Evolutionary conservation across 2,888 invertebrate species (phyloP), one percentile per base, ranked within the genome.

Genomic region (Candidula unifasciata): DNA sequence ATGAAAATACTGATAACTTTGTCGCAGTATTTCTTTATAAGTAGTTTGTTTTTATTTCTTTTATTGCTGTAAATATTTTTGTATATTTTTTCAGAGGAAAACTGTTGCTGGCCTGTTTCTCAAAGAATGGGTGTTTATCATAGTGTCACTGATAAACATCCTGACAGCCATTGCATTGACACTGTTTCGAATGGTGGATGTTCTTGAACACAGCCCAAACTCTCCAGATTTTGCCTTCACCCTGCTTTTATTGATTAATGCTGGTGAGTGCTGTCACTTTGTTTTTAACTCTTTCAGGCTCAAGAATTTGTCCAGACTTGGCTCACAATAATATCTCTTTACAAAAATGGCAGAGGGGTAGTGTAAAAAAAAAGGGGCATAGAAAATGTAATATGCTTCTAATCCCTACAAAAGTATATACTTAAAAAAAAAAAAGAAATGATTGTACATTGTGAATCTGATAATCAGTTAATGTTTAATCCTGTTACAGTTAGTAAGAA

Each of bases 201-300:
- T 91, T 16, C 84, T 90, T 1, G 27, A 86, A 6, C 3, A 74
- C 13, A 80, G 88, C 33, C 80, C 89, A 0, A 68, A 85, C 0
- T 88, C 89, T 0, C 69, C 90, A 13, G 92, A 93, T 81, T 91
- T 92, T 84, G 91, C 92, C 24, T 91, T 92, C 83, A 89, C 91
- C n/a, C 87, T 93, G 16, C 88, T 93, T 3, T 88, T 93, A 18
- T 88, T 93, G 24, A 87, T 93, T 6, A 93, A 93, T 90, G 89
- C 90, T 86, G 91, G 93, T 92, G 87, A 84, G 3, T 73, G 2
- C 21, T 37, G 13, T 37, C 13, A 33, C 37, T 73, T 37, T 27
- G 27, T 30, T 33, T 33, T 33, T 69, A n/a, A n/a, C n/a, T n/a
- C n/a, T n/a, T n/a, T n/a, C n/a, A n/a, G n/a, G n/a, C n/a, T 66